Percentiles rank a stretch among this genome's conserved stretches.
phyloP scores from a whole-genome alignment of 2,113 vertebrate species.

The Melanerpes aurifrons region DNA sequence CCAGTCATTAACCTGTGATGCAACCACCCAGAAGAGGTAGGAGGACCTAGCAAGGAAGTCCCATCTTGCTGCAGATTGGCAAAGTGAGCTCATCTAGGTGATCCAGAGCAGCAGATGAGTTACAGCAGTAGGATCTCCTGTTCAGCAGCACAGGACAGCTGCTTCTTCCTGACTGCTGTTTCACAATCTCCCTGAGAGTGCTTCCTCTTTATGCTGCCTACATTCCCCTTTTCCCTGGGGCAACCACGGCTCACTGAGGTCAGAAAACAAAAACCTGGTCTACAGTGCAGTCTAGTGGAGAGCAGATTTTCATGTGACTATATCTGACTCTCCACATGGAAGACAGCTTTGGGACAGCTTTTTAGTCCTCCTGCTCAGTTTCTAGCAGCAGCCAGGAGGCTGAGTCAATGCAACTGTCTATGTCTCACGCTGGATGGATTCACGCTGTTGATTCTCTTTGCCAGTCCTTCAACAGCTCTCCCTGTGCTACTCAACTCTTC shows the following conservation, averaged over 20 bases:
- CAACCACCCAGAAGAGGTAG: background rate
- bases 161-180: background rate
- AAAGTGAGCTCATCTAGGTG: background rate
- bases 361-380: constrained; percentile 10
- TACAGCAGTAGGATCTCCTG: background rate
- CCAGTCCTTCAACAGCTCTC: constrained; percentile 6
- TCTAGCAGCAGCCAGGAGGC: background rate
- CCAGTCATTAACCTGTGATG: background rate
- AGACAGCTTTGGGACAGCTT: background rate
- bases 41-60: background rate
- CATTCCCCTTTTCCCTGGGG: background rate
- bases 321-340: background rate
- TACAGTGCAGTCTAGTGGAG: background rate
- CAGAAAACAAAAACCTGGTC: constrained; percentile 10
- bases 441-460: background rate
- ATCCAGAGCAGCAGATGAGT: background rate
- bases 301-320: constrained; percentile 6
- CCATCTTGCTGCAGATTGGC: background rate
- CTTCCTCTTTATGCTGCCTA: background rate
- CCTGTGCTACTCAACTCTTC: background rate
- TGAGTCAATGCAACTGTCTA: background rate
- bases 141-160: background rate
- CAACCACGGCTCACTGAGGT: background rate
- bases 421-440: background rate
- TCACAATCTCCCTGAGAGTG: background rate